A percentile compares a stretch with the other conserved stretches of the same genome.
These are phyloP conservation scores for Notiomystis cincta DNA, from an alignment of 2,113 vertebrate species.

Conservation along the genomic window DNA sequence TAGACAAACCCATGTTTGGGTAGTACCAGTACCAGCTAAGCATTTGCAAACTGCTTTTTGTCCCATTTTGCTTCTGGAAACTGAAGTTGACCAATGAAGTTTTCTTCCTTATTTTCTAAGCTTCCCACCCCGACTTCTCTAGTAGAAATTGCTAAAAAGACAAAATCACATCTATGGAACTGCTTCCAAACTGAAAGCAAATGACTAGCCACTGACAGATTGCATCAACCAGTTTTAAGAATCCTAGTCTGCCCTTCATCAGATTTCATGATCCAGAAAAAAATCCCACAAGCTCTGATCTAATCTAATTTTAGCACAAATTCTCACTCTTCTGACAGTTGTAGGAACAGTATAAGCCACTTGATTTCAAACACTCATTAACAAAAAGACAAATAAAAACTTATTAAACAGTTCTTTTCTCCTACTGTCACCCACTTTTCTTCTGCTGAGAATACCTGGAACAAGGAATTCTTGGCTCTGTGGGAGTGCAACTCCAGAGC, in stretches of 20 bases:
- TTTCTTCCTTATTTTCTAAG: neutral
- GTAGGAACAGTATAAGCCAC: neutral
- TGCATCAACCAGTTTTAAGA: neutral
- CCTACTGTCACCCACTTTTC: neutral
- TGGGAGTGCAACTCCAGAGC: neutral
- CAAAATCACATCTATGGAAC: neutral
- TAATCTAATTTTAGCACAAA: neutral
- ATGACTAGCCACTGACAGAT: neutral
- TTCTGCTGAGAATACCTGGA: neutral
- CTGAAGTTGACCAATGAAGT: neutral
- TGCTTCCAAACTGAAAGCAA: neutral
- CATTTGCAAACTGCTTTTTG: neutral
- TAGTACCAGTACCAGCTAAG: neutral
- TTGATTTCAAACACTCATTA: neutral
- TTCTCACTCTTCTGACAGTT: neutral
- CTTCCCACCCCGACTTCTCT: neutral
- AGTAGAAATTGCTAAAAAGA: neutral
- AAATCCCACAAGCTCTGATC: fast-evolving
- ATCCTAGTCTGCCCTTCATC: neutral
- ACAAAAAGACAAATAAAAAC: neutral
- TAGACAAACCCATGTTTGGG: neutral
- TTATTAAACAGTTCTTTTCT: neutral
- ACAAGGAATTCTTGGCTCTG: neutral
- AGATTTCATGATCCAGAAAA: neutral
- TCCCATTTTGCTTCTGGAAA: neutral